Conservation (phyloP, 2,888 invertebrate genomes). For the Epinotia bilunana region DNA sequence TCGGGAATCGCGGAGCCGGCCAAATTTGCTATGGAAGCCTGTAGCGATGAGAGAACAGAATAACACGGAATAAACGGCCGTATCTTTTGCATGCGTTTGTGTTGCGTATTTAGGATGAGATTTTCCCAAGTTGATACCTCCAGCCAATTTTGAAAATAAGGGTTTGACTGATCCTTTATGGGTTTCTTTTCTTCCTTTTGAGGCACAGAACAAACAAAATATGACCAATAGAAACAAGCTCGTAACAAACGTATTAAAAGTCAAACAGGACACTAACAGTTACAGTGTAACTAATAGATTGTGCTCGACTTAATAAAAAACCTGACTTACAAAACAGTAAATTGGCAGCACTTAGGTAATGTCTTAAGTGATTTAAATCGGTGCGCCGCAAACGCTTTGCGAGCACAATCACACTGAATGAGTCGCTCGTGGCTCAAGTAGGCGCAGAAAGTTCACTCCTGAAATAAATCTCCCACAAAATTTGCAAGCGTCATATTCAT, state of each 20-base stretch:
- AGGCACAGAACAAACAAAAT: neutral
- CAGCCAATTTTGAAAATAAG: too few species aligned
- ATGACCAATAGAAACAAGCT: neutral
- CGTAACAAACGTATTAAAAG: neutral
- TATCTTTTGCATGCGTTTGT: too few species aligned
- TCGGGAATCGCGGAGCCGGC: too few species aligned
- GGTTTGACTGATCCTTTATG: neutral
- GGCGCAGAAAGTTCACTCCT: neutral
- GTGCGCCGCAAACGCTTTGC: conserved; percentile 40
- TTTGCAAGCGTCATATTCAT: neutral
- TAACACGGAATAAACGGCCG: too few species aligned
- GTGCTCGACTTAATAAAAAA: conserved; percentile 14
- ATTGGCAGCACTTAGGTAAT: conserved; percentile 40
- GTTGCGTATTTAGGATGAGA: too few species aligned
- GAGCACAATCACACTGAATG: conserved; percentile 41
- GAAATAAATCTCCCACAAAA: neutral
- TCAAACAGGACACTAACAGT: neutral
- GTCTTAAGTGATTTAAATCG: conserved; percentile 44
- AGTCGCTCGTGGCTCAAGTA: conserved; percentile 5
- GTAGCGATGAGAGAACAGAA: too few species aligned
- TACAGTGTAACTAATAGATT: neutral
- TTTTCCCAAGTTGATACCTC: too few species aligned
- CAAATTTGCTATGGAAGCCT: too few species aligned
- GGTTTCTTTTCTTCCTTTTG: too few species aligned
- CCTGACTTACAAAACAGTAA: conserved; percentile 25